phyloP scores from a whole-genome alignment of 2,113 vertebrate species.

The Pleuronectes platessa region DNA sequence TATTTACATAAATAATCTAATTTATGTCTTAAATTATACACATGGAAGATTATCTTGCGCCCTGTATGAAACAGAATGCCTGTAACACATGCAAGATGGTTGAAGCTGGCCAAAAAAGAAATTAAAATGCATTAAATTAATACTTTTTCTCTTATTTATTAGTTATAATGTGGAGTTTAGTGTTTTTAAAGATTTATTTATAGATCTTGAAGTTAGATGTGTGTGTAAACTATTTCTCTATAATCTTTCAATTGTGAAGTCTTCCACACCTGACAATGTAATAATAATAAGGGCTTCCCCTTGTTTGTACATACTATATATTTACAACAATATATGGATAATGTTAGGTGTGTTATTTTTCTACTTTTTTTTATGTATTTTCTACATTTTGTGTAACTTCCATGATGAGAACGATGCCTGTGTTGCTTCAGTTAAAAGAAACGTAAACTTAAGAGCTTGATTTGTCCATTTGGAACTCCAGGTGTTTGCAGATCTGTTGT shows the following conservation, averaged over 20 bases:
- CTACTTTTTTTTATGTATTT: conserved; percentile 58
- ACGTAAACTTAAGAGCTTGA: conserved; percentile 37
- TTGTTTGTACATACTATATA: conserved; percentile 75
- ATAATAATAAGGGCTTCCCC: conserved; percentile 56
- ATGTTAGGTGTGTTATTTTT: conserved; percentile 78
- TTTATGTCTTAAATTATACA: conserved; percentile 88
- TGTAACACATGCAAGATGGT: conserved; percentile 66
- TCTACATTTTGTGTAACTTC: conserved; percentile 64
- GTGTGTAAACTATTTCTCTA: conserved; percentile 72
- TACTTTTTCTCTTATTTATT: conserved; percentile 83
- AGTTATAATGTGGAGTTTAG: conserved; percentile 71
- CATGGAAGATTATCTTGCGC: conserved; percentile 74
- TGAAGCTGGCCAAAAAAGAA: conserved; percentile 74
- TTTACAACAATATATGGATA: conserved; percentile 71
- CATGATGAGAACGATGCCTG: conserved; percentile 41
- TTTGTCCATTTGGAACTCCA: conserved; percentile 28
- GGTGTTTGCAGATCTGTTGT: conserved; percentile 57
- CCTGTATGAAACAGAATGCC: conserved; percentile 69
- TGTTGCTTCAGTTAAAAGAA: conserved; percentile 43
- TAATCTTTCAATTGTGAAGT: conserved; percentile 73
- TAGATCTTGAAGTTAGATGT: conserved; percentile 76
- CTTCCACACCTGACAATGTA: conserved; percentile 66
- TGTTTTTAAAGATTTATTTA: conserved; percentile 80
- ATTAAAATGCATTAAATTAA: conserved; percentile 83
- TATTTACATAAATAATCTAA: conserved; percentile 83